Evolutionary conservation across 2,113 vertebrate species (phyloP).

Genomic region (Myrmecobius fasciatus): DNA sequence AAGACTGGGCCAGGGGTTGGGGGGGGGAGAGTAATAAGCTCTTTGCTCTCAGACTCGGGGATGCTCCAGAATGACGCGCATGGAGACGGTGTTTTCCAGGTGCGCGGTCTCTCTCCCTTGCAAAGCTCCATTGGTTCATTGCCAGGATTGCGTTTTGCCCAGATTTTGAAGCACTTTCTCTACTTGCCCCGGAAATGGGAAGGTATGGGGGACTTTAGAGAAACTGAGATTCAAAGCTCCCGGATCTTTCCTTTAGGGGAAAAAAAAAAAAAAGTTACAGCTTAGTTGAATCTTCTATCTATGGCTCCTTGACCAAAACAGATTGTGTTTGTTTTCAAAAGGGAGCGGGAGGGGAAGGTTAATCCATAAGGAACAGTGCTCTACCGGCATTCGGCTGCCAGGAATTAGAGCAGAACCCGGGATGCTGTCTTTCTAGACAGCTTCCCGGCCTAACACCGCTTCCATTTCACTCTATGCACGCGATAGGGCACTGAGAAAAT

Average conservation of each 20-base stretch:
- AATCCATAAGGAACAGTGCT: conserved; percentile 52
- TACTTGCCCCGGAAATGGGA: conserved; percentile 10
- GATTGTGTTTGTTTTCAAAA: conserved; percentile 81
- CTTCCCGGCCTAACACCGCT: not conserved
- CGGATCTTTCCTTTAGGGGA: conserved; percentile 58
- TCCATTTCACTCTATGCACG: not conserved
- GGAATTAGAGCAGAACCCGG: not conserved
- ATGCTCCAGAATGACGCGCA: conserved; percentile 7
- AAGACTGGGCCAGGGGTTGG: not conserved
- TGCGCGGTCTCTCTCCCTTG: conserved; percentile 78
- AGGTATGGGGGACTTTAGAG: not conserved
- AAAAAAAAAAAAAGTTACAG: conserved; percentile 63
- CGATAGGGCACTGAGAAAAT: not conserved
- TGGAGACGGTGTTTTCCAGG: conserved; percentile 78
- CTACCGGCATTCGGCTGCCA: not conserved
- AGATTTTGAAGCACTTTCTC: conserved; percentile 80
- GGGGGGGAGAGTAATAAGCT: too few relatives aligned
- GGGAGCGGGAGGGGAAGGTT: conserved; percentile 53
- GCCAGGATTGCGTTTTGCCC: conserved; percentile 78
- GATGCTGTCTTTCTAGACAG: not conserved
- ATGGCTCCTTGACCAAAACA: conserved; percentile 77
- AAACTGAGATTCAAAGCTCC: conserved; percentile 67
- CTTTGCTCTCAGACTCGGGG: not conserved
- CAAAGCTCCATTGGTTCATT: conserved; percentile 75
- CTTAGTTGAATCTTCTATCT: conserved; percentile 69